These are phyloP conservation scores for Alligator sinensis DNA, from an alignment of 2,113 vertebrate genomes.

Conservation along the genomic window DNA sequence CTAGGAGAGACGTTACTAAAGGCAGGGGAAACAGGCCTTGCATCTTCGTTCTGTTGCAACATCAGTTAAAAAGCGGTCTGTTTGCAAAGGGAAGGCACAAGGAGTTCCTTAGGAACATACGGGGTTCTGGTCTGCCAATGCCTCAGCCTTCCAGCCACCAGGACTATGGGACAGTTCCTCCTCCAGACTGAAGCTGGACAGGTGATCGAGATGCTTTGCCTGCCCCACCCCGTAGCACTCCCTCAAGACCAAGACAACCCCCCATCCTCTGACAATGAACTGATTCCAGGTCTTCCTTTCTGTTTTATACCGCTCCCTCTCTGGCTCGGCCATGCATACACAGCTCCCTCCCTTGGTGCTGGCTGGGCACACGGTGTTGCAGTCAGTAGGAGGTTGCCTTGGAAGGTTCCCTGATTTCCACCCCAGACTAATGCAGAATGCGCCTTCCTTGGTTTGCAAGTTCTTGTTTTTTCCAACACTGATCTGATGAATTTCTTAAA, in stretches of 20 bases:
- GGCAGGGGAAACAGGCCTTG: conserved; percentile 7
- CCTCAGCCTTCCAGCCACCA: conserved; percentile 28
- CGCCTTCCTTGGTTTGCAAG: neutral
- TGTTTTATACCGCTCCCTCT: conserved; percentile 9
- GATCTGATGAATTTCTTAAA: conserved; percentile 48
- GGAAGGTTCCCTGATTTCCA: conserved; percentile 13
- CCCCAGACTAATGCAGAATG: conserved; percentile 4
- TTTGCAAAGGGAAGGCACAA: conserved; percentile 74
- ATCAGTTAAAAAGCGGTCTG: conserved; percentile 50
- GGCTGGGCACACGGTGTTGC: conserved; percentile 49
- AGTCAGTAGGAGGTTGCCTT: conserved; percentile 36
- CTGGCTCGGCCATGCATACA: conserved; percentile 58
- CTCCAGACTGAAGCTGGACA: conserved; percentile 20
- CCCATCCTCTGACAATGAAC: neutral
- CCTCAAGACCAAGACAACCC: neutral
- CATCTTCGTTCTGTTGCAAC: conserved; percentile 55
- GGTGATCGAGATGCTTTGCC: neutral
- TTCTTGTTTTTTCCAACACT: conserved; percentile 50
- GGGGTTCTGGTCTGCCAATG: conserved; percentile 48
- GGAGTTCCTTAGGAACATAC: conserved; percentile 70
- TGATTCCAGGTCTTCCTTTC: neutral
- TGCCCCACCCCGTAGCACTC: neutral
- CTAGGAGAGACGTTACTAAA: conserved; percentile 15
- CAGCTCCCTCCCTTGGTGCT: conserved; percentile 29
- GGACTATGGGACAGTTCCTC: conserved; percentile 32